A percentile compares a stretch with the other conserved stretches of the same genome.
These are phyloP conservation scores for Meteorus colon DNA, from an alignment of 2,888 invertebrate species.

Conservation along the genomic window DNA sequence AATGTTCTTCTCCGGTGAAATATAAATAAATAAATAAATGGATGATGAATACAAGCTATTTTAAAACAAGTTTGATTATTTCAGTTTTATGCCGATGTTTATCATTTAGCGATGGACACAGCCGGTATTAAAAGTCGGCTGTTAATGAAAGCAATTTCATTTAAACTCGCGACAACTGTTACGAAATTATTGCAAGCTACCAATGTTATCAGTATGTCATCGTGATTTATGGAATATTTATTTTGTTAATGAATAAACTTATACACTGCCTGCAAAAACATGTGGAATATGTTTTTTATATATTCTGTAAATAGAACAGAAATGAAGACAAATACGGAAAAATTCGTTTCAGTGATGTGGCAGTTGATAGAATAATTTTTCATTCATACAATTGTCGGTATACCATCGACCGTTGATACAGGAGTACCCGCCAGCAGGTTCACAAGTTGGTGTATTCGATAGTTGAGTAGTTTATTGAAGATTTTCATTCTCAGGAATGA, in stretches of 20 bases:
- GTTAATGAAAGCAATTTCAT: conserved; percentile 76
- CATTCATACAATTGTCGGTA: too few species aligned
- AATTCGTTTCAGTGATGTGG: too few species aligned
- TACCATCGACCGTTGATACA: too few species aligned
- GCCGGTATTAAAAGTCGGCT: conserved; percentile 78
- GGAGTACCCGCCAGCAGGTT: too few species aligned
- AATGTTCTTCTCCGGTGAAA: conserved; percentile 6
- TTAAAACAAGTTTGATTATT: conserved; percentile 8
- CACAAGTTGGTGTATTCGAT: too few species aligned
- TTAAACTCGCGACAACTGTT: conserved; percentile 78
- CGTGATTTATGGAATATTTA: conserved; percentile 53
- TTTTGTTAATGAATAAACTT: conserved; percentile 14
- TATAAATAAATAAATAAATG: not conserved
- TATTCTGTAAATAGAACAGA: not conserved
- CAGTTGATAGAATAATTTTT: too few species aligned
- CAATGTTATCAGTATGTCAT: conserved; percentile 80
- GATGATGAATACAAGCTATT: not conserved
- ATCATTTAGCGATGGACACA: conserved; percentile 80
- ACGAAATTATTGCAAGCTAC: conserved; percentile 78
- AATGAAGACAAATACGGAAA: not conserved
- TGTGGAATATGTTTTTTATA: not conserved
- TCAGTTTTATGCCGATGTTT: conserved; percentile 84
- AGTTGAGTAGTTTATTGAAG: too few species aligned
- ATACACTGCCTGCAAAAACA: not conserved
- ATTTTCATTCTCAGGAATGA: too few species aligned